Conservation (phyloP, 2,797 vertebrate genomes). For the Sarcoramphus papa region DNA sequence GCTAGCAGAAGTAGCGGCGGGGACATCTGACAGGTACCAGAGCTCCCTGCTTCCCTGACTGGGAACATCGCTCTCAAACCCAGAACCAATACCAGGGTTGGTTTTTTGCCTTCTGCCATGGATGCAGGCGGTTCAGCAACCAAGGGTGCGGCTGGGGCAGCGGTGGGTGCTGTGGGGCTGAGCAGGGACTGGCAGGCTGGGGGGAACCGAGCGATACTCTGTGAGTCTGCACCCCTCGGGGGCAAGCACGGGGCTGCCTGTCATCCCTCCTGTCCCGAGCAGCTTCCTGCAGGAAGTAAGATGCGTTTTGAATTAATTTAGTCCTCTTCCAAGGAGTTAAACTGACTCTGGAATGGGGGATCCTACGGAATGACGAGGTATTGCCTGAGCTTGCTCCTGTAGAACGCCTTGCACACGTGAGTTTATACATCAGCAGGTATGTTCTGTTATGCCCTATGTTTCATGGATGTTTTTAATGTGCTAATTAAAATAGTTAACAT, state of each 20-base stretch:
- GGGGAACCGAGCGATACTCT: fast-evolving
- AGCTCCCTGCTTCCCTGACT: background rate
- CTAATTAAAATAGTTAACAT: background rate
- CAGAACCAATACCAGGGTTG: fast-evolving
- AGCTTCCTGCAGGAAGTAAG: background rate
- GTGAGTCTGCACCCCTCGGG: fast-evolving
- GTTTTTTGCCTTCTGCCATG: background rate
- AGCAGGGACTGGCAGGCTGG: background rate
- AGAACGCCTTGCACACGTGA: background rate
- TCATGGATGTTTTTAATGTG: background rate
- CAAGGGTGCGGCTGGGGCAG: background rate
- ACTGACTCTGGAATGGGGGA: fast-evolving
- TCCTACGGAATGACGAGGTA: fast-evolving
- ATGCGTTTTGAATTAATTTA: background rate
- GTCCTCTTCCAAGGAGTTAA: background rate
- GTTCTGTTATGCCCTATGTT: fast-evolving
- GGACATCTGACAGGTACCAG: background rate
- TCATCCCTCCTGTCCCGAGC: background rate
- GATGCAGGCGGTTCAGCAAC: fast-evolving
- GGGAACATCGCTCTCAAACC: fast-evolving
- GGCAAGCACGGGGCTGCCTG: fast-evolving
- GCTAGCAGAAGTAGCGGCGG: fast-evolving
- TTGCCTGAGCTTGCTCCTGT: background rate
- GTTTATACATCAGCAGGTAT: too few species aligned
- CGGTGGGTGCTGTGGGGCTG: background rate